phyloP scores from a whole-genome alignment of 2,888 invertebrate species.

The Euplagia quadripunctaria region DNA sequence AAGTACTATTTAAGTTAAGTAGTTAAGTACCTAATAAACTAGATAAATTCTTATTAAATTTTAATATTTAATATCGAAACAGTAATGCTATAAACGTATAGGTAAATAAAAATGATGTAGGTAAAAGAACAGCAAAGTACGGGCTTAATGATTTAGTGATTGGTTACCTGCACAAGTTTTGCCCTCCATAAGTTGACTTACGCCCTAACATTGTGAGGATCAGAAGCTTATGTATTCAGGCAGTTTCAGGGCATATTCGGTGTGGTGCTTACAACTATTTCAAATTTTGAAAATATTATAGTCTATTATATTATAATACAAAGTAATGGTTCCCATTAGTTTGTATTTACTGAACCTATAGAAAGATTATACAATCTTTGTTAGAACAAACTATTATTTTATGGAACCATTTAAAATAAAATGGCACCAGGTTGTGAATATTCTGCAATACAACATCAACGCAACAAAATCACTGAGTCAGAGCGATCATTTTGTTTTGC shows the following conservation, averaged over 20 bases:
- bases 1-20: no score
- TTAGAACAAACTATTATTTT: background rate
- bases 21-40: no score
- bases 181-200: no score
- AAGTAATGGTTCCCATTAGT: no score
- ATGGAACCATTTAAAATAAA: background rate
- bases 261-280: background rate
- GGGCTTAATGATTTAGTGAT: no score
- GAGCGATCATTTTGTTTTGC: slow-evolving; percentile 56
- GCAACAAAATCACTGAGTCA: slow-evolving; percentile 37
- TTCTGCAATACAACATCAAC: background rate
- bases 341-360: background rate
- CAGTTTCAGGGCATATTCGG: background rate
- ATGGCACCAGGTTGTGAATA: background rate
- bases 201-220: background rate
- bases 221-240: background rate
- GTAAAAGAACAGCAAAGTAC: no score
- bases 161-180: no score
- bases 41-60: background rate
- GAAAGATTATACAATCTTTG: background rate
- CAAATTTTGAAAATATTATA: background rate
- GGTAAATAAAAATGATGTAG: no score
- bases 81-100: no score
- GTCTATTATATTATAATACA: no score
- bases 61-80: no score